Percentiles rank a stretch among this genome's conserved stretches.
These are phyloP conservation scores for Galaxias olidus DNA, from an alignment of 2,797 vertebrate genomes.

Conservation along the genomic window DNA sequence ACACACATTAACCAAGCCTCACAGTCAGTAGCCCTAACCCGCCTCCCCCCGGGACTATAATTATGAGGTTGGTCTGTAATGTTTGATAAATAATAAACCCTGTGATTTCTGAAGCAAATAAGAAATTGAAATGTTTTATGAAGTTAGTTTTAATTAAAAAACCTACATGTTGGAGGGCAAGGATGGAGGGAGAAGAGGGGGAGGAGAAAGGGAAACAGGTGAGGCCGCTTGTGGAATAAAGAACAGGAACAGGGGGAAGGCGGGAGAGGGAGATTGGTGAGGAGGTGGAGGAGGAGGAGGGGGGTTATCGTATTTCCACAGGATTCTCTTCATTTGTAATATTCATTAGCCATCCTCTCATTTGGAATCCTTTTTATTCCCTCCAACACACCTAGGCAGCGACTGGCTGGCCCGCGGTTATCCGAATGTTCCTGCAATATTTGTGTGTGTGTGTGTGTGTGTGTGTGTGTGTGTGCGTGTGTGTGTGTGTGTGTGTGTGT, in stretches of 20 bases:
- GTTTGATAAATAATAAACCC: conserved; percentile 61
- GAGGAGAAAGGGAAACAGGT: not conserved
- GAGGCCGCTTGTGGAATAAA: too few species aligned
- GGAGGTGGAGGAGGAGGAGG: not conserved
- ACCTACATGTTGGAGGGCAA: not conserved
- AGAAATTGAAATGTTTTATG: conserved; percentile 57
- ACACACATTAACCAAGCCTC: not conserved
- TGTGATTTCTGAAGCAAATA: conserved; percentile 51
- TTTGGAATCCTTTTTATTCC: conserved; percentile 47
- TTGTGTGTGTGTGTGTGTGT: conserved; percentile 17
- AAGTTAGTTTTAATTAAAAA: conserved; percentile 60
- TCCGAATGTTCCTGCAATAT: conserved; percentile 31
- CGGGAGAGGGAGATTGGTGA: not conserved
- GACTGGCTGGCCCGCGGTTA: conserved; percentile 38
- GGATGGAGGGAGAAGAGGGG: not conserved
- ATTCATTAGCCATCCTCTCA: conserved; percentile 55
- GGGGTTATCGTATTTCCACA: conserved; percentile 62
- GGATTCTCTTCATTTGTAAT: conserved; percentile 61
- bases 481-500: not conserved
- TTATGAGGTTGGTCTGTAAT: conserved; percentile 58
- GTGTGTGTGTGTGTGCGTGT: conserved; percentile 26
- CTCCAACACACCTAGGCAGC: conserved; percentile 44
- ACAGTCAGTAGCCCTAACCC: too few species aligned
- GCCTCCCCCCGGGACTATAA: conserved; percentile 18
- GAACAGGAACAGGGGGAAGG: not conserved